phyloP scores from a whole-genome alignment of 2,797 vertebrate species.

The Neosilurus hyrtlii region DNA sequence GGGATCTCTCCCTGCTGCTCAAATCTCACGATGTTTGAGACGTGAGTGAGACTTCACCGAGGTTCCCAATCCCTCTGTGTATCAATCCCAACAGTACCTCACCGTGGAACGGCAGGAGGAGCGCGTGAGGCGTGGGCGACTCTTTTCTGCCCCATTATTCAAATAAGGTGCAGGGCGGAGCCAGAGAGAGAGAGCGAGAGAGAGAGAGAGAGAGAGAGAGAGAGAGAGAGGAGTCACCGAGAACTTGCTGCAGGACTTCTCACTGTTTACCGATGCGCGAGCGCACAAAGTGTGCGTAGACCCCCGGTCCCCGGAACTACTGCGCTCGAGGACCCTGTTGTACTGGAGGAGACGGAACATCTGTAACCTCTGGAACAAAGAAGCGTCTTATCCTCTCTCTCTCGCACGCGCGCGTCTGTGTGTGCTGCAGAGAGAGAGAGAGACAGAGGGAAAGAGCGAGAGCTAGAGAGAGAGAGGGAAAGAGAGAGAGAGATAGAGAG shows the following conservation, averaged over 20 bases:
- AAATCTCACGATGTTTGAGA: too few relatives aligned
- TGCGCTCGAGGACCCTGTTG: neutral
- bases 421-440: neutral
- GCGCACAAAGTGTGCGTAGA: constrained; percentile 24
- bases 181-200: neutral
- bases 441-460: neutral
- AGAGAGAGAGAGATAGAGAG: too few relatives aligned
- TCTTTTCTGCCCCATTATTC: neutral
- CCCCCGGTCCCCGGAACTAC: neutral
- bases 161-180: constrained; percentile 13
- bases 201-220: neutral
- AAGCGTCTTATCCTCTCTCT: constrained; percentile 42
- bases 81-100: neutral
- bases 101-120: constrained; percentile 46
- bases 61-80: too few relatives aligned
- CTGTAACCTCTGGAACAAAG: constrained; percentile 73
- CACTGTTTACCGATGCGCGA: constrained; percentile 44
- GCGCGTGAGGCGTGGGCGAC: constrained; percentile 28
- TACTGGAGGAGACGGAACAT: constrained; percentile 28
- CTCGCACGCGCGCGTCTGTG: neutral
- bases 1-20: too few relatives aligned
- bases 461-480: neutral
- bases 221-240: constrained; percentile 24
- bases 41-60: too few relatives aligned
- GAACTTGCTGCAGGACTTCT: constrained; percentile 34